Percentiles rank a stretch among this genome's conserved stretches.
Evolutionary conservation across 1,140 invertebrate species (phyloP).

Genomic region (Drosophila takahashii): DNA sequence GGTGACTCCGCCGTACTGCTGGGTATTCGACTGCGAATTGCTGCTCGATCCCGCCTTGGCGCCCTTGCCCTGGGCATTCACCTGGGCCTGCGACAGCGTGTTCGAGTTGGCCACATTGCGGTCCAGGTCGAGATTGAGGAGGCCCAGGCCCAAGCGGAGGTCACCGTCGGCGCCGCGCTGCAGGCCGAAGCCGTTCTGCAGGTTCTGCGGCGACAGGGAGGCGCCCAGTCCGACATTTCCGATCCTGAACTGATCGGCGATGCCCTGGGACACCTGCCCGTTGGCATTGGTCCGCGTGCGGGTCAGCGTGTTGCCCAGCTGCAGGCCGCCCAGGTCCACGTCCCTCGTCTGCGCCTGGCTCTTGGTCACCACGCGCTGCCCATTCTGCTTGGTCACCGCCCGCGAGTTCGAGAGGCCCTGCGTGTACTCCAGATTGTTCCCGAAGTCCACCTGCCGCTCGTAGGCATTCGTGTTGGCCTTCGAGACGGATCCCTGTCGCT

Average conservation of each 20-base stretch:
- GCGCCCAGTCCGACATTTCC: constrained; percentile 68
- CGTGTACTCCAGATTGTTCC: constrained; percentile 65
- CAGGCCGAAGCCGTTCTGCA: constrained; percentile 70
- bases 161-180: constrained; percentile 67
- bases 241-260: constrained; percentile 72
- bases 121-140: constrained; percentile 68
- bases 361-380: constrained; percentile 60
- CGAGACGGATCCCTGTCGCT: constrained; percentile 64
- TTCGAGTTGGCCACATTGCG: constrained; percentile 52
- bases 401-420: constrained; percentile 69
- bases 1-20: constrained; percentile 59
- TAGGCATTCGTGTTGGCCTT: constrained; percentile 69
- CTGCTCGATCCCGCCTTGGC: constrained; percentile 54
- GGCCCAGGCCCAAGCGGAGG: constrained; percentile 60
- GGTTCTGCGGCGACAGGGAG: constrained; percentile 66
- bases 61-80: constrained; percentile 66
- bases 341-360: constrained; percentile 66
- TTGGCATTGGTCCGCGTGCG: constrained; percentile 65
- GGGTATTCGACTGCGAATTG: constrained; percentile 54
- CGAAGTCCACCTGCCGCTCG: constrained; percentile 70
- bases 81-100: constrained; percentile 61
- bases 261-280: constrained; percentile 53
- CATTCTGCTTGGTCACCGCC: constrained; percentile 68
- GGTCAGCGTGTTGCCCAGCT: constrained; percentile 76
- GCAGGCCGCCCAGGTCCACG: constrained; percentile 64